Evolutionary conservation across 2,113 vertebrate genomes (phyloP).

Genomic region (Montifringilla adamsi): DNA sequence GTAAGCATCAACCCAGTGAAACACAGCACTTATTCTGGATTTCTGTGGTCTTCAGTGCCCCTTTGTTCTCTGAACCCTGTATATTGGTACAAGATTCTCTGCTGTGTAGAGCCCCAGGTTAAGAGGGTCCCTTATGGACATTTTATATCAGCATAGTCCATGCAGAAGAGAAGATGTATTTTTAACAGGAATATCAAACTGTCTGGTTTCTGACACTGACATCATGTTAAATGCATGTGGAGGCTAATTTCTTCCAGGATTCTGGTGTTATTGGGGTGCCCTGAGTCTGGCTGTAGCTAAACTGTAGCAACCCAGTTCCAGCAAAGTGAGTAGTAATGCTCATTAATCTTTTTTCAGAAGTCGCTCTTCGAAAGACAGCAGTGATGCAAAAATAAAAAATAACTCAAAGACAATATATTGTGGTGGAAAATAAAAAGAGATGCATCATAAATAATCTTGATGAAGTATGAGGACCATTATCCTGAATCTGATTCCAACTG

Average conservation of each 20-base stretch:
- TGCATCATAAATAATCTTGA: background rate
- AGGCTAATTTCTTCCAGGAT: background rate
- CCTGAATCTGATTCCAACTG: background rate
- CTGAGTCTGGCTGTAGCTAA: slow-evolving; percentile 42
- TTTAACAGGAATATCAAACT: background rate
- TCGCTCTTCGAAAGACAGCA: slow-evolving; percentile 46
- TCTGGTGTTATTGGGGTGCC: background rate
- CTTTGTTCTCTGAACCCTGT: background rate
- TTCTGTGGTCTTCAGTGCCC: background rate
- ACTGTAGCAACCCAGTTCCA: background rate
- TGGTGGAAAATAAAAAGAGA: background rate
- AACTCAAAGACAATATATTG: background rate
- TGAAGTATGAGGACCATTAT: background rate
- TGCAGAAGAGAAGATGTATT: background rate
- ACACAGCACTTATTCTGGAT: background rate
- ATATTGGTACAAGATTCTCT: slow-evolving; percentile 4
- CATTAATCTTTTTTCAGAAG: slow-evolving; percentile 24
- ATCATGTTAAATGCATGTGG: background rate
- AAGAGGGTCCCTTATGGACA: background rate
- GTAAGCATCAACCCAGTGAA: background rate
- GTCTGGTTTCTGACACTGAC: background rate
- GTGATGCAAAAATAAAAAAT: slow-evolving; percentile 35
- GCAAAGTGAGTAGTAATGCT: background rate
- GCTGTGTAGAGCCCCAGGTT: background rate
- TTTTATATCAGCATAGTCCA: background rate